Evolutionary conservation across 1,140 invertebrate genomes (phyloP).

Genomic region (Galendromus occidentalis): DNA sequence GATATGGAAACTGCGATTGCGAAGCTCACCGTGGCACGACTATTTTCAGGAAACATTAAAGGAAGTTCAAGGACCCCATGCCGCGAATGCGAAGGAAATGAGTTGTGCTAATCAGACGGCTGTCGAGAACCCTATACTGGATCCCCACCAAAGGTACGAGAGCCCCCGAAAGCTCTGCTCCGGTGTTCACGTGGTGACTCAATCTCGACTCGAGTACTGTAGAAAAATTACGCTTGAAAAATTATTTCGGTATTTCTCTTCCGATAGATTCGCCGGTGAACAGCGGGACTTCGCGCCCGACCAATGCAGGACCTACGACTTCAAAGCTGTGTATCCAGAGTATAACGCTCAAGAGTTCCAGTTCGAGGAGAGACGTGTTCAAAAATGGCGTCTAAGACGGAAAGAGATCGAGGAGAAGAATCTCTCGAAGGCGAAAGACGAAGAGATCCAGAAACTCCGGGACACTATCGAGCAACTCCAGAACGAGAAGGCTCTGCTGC

Average conservation of each 20-base stretch:
- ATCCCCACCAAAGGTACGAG: too few species aligned
- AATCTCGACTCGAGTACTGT: too few species aligned
- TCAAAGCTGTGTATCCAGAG: background rate
- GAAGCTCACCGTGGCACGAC: too few species aligned
- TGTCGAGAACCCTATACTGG: too few species aligned
- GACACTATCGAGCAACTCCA: background rate
- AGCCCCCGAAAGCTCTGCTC: too few species aligned
- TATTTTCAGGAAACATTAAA: background rate
- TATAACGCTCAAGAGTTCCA: background rate
- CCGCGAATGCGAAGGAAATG: background rate
- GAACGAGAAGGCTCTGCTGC: background rate
- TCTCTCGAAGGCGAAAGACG: background rate
- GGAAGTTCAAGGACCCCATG: background rate
- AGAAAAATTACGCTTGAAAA: too few species aligned
- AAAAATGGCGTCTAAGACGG: background rate
- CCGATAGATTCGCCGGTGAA: background rate
- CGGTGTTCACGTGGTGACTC: too few species aligned
- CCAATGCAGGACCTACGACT: background rate
- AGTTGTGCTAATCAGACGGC: background rate
- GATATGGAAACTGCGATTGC: too few species aligned
- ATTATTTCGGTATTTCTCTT: background rate
- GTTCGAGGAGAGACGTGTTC: background rate
- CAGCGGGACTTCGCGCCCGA: background rate
- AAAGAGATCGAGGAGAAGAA: background rate
- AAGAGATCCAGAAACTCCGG: background rate